These are phyloP conservation scores for Lycophotia porphyrea DNA, from an alignment of 2,888 invertebrate species.

Conservation along the genomic window DNA sequence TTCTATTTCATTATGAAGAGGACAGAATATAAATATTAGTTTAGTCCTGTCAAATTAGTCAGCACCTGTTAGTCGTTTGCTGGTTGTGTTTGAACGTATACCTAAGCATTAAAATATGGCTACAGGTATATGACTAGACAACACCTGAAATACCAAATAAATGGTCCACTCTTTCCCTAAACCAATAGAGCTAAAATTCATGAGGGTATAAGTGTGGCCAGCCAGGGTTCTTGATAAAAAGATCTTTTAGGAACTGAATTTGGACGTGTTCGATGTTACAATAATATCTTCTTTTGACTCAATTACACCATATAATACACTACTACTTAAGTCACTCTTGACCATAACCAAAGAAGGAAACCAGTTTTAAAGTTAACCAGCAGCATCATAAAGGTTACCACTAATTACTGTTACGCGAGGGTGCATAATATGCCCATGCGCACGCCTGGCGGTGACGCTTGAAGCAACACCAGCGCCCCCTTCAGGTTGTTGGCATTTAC, in stretches of 20 bases:
- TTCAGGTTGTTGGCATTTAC: slow-evolving; percentile 75
- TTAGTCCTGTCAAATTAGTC: no score
- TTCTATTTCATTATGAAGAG: no score
- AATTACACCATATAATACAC: background rate
- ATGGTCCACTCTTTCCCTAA: background rate
- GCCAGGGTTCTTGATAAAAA: background rate
- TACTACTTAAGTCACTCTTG: slow-evolving; percentile 1
- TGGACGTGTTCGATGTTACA: background rate
- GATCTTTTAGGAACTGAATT: background rate
- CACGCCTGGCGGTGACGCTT: slow-evolving; percentile 69
- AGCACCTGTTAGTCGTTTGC: background rate
- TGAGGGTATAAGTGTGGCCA: background rate
- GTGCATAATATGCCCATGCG: slow-evolving; percentile 73
- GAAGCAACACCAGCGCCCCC: slow-evolving; percentile 46
- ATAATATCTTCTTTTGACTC: background rate
- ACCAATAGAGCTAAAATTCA: background rate
- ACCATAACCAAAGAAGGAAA: slow-evolving; percentile 43
- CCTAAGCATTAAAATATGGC: background rate
- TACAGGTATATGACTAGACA: background rate
- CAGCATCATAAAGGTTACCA: slow-evolving; percentile 74
- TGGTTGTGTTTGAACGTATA: background rate
- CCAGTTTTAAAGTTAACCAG: slow-evolving; percentile 41
- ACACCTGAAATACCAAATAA: background rate
- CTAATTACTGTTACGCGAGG: slow-evolving; percentile 71
- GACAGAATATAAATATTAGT: no score